Percentiles rank a stretch among this genome's conserved stretches.
phyloP scores from a whole-genome alignment of 2,888 invertebrate genomes.

The Dilophus febrilis region DNA sequence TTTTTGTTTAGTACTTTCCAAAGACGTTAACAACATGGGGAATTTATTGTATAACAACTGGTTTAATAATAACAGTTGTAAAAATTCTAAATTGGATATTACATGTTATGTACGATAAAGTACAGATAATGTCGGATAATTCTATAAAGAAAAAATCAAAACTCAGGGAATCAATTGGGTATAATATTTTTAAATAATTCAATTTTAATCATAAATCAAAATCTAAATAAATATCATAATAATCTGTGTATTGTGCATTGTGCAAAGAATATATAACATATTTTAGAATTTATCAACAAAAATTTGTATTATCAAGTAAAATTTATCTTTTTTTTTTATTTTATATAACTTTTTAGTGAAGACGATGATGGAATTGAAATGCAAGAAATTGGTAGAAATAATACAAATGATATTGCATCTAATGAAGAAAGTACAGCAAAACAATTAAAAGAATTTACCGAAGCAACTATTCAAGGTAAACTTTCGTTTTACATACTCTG shows the following conservation, averaged over 20 bases:
- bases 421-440: no score
- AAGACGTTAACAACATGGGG: conserved; percentile 70
- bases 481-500: no score
- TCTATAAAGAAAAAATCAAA: conserved; percentile 36
- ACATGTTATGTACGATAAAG: conserved; percentile 87
- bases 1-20: conserved; percentile 56
- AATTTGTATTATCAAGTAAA: no score
- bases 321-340: no score
- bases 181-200: no score
- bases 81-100: conserved; percentile 80
- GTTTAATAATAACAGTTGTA: conserved; percentile 58
- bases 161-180: conserved; percentile 29
- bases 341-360: conserved; percentile 42
- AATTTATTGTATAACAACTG: conserved; percentile 67
- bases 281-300: no score
- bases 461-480: no score
- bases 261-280: no score
- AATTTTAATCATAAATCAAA: not conserved
- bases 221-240: no score
- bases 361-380: conserved; percentile 72
- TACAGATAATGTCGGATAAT: conserved; percentile 49
- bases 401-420: conserved; percentile 37
- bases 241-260: no score
- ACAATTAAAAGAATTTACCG: no score
- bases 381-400: conserved; percentile 42